Base-by-base conservation (phyloP, 92 coral and sea anemone genomes). In the Blastomussa wellsi region DNA sequence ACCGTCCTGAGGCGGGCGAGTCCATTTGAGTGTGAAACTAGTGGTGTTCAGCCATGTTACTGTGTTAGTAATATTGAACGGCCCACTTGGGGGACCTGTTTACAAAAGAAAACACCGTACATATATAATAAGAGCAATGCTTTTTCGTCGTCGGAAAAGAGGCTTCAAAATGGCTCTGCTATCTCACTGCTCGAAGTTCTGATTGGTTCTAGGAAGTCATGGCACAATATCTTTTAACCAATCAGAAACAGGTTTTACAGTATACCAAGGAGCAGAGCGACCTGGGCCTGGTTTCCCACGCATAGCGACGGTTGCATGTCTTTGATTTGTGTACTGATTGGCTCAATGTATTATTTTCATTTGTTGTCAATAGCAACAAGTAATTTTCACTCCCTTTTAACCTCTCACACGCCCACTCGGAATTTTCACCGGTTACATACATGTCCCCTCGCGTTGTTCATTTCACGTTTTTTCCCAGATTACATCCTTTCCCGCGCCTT, bases 81-180 rank as follows among this genome's bases (percentile, higher is more conserved):
- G 60, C 28, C 98, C 98, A 55, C 91, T 79, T 32, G 98, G 98
- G 19, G 98, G 95, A 68, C 98, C 98, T 94, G 39, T 12, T 37
- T 2, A 10, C 37, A 42, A 67, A 5, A 49, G 4, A 41, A 48
- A 69, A 80, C 3, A 36, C 2, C 35, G 35, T 12, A 37, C 24
- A 9, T 36, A 10, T 1, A 17, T 38, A 70, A 5, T 70, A 29
- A 6, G 75, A 36, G 41, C 0, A 19, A 48, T 19, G 12, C 44
- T 70, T 70, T n/a, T 7, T 17, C 41, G 41, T 35, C 22, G 44
- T 69, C 42, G 17, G 16, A 28, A 1, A 69, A 12, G 74, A 32
- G 44, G 41, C 41, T 35, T 69, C 15, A 15, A 33, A 36, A 69
- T 37, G 24, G 24, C 26, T 69, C n/a, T 59, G 12, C 14, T 59